These are phyloP conservation scores for Neolamprologus fasciatus DNA, from an alignment of 2,113 vertebrate species.

Conservation along the genomic window DNA sequence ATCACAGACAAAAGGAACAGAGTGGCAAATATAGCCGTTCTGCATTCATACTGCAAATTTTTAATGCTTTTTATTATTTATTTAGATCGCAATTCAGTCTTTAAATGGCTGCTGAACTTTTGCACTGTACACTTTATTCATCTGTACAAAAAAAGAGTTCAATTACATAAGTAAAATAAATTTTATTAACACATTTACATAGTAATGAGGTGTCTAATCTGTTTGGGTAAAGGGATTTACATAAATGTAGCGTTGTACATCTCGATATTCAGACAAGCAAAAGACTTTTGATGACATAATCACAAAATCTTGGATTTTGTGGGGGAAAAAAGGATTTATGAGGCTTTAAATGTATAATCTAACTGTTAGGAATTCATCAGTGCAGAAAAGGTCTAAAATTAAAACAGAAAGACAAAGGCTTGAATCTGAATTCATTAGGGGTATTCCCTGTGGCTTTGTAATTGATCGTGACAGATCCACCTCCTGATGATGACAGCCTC, in stretches of 20 bases:
- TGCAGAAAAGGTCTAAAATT: not conserved
- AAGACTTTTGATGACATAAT: not conserved
- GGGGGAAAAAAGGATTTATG: not conserved
- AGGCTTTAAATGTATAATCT: not conserved
- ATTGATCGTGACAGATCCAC: slow-evolving; percentile 65
- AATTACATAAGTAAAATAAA: not conserved
- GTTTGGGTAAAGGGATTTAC: not conserved
- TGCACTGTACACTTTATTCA: not conserved
- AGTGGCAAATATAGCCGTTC: not conserved
- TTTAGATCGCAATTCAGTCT: not conserved
- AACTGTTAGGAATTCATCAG: not conserved
- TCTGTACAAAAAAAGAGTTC: not conserved
- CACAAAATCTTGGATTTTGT: not conserved
- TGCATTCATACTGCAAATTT: not conserved
- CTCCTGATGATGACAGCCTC: slow-evolving; percentile 60
- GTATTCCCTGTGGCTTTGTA: slow-evolving; percentile 47
- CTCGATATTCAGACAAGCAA: not conserved
- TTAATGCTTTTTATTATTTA: not conserved
- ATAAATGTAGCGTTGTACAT: not conserved
- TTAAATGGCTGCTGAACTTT: not conserved
- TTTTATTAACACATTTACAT: not conserved
- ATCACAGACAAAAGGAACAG: not conserved
- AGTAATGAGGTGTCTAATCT: not conserved
- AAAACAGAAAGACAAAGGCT: slow-evolving; percentile 24
- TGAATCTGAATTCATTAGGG: slow-evolving; percentile 43